Evolutionary conservation across 1,140 invertebrate species (phyloP), one percentile per base, ranked within the genome.

Genomic region (Maniola jurtina): DNA sequence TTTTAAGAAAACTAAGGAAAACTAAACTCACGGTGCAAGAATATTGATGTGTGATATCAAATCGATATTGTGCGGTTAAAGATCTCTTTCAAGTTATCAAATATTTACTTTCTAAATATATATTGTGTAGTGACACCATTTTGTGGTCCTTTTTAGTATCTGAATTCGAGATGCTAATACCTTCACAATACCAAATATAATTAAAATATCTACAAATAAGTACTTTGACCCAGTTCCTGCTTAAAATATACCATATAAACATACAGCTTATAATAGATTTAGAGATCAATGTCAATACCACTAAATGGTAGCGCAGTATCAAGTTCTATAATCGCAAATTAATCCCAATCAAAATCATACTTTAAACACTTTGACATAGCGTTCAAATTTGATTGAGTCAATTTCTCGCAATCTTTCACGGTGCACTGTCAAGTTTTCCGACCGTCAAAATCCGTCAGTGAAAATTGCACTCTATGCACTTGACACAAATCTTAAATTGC

Each of bases 271-370:
- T 57, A 57, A 57, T 57, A 57, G 55, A 57, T 57, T 57, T 57
- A 57, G 55, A 57, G 55, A 57, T 57, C 55, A 57, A 38, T 57
- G 55, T 57, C 55, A 57, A 38, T 38, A 57, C 55, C 55, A 57
- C 55, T 57, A 57, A 57, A 38, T 57, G 55, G 55, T 57, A 38
- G 55, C 55, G 35, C n/a, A 40, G 55, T 57, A 57, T 57, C 52
- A 40, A 38, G 25, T 57, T 40, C 10, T 57, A 40, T 57, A 40
- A 57, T 57, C 55, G 14, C 35, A 40, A 40, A 57, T 13, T 38
- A 15, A 9, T 16, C 25, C 0, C 36, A 38, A 57, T 57, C 34
- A 36, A 38, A 9, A 13, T 38, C 6, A 36, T 8, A 40, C 55
- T 16, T 16, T 57, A 40, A 2, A 1, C n/a, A n/a, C 0, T 5